These are phyloP conservation scores for Sisor rabdophorus DNA, from an alignment of 2,113 vertebrate genomes.

Conservation along the genomic window DNA sequence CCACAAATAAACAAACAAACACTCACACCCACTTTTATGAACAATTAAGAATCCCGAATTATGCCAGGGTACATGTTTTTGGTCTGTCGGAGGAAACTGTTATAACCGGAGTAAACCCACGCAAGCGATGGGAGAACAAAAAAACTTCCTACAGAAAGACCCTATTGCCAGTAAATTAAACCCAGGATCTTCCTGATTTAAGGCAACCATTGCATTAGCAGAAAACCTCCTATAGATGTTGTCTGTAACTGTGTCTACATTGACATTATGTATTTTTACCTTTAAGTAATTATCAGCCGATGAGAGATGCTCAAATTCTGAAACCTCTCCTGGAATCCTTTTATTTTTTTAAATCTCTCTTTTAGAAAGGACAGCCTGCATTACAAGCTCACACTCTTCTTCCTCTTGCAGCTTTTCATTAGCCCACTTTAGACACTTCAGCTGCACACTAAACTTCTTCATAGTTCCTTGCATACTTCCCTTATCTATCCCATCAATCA, in stretches of 20 bases:
- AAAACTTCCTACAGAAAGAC: too few relatives aligned
- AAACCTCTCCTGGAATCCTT: conserved; percentile 37
- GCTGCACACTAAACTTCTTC: conserved; percentile 37
- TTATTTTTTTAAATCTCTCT: conserved; percentile 31
- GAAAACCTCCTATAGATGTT: conserved; percentile 38
- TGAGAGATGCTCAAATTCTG: conserved; percentile 23
- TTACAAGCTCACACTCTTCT: conserved; percentile 23
- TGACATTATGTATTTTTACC: conserved; percentile 38
- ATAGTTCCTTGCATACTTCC: conserved; percentile 24
- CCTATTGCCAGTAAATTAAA: too few relatives aligned
- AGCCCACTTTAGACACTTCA: conserved; percentile 40
- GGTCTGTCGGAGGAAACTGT: too few relatives aligned
- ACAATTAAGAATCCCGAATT: too few relatives aligned
- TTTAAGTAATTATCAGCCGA: conserved; percentile 23
- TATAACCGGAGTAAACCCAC: conserved; percentile 26
- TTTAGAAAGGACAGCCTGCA: conserved; percentile 33
- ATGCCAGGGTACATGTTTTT: too few relatives aligned
- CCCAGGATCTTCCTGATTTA: too few relatives aligned
- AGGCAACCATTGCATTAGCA: conserved; percentile 30
- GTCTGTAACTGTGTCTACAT: conserved; percentile 39
- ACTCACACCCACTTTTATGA: too few relatives aligned
- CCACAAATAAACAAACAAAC: too few relatives aligned
- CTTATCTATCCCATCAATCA: background rate
- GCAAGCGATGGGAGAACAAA: conserved; percentile 37
- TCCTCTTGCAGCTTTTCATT: conserved; percentile 32